Percentiles rank a stretch among this genome's conserved stretches.
Conservation (phyloP, 2,797 vertebrate genomes). For the Brachyalestes nurse region DNA sequence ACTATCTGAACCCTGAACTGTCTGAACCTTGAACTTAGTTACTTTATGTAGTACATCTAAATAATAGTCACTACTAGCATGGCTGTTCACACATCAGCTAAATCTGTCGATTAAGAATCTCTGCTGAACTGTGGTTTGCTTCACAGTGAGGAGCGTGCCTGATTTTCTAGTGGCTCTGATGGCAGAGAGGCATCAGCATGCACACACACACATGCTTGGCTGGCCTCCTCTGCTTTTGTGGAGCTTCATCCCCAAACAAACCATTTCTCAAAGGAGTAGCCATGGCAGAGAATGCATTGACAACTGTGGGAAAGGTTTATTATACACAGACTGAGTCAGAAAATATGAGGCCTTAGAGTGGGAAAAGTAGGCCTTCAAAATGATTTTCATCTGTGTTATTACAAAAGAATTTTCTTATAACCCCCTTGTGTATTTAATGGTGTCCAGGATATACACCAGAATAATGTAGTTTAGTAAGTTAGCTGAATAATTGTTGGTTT, state of each 20-base stretch:
- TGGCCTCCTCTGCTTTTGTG: constrained; percentile 44
- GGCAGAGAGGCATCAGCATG: constrained; percentile 22
- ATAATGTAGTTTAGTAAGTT: not conserved
- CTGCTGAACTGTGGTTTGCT: not conserved
- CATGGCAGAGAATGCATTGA: constrained; percentile 37
- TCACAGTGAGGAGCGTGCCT: not conserved
- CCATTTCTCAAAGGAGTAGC: constrained; percentile 40
- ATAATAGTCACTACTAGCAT: not conserved
- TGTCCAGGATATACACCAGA: not conserved
- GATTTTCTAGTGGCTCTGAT: not conserved
- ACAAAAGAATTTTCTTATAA: not conserved
- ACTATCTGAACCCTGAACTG: no score
- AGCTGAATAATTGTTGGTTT: not conserved
- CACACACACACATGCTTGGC: constrained; percentile 7
- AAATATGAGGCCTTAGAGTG: not conserved
- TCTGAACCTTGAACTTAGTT: not conserved
- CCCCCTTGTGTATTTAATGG: not conserved
- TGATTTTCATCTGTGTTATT: not conserved
- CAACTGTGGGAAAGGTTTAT: constrained; percentile 31
- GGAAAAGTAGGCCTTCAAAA: constrained; percentile 1
- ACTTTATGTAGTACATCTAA: not conserved
- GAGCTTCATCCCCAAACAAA: constrained; percentile 41
- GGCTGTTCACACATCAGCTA: not conserved
- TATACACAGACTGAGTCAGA: not conserved
- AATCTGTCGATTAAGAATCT: not conserved